A percentile compares a stretch with the other conserved stretches of the same genome.
These are phyloP conservation scores for Malthinus seriepunctatus DNA, from an alignment of 2,888 invertebrate genomes.

Conservation along the genomic window DNA sequence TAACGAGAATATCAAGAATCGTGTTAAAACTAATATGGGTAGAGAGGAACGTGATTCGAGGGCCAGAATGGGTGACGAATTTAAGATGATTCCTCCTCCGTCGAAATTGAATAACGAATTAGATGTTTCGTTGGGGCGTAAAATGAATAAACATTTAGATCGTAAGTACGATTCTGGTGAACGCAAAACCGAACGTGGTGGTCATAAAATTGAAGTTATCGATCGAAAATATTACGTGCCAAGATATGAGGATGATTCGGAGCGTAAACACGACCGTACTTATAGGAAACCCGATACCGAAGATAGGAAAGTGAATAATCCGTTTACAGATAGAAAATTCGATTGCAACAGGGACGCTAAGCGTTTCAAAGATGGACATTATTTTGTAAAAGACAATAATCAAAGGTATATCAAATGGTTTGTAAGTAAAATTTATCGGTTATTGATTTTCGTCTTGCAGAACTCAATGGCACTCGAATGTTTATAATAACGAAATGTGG, in stretches of 20 bases:
- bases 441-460: conserved; percentile 11
- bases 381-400: not conserved
- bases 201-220: conserved; percentile 16
- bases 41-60: too few relatives aligned
- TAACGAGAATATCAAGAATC: not conserved
- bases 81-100: conserved; percentile 11
- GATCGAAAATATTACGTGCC: conserved; percentile 15
- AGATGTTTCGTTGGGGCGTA: not conserved
- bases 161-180: conserved; percentile 8
- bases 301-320: conserved; percentile 1
- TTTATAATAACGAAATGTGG: conserved; percentile 16
- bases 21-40: too few relatives aligned
- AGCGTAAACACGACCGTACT: conserved; percentile 7
- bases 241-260: conserved; percentile 1
- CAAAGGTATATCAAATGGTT: conserved; percentile 3
- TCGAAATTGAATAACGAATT: conserved; percentile 12
- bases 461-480: conserved; percentile 4
- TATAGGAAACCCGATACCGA: conserved; percentile 12
- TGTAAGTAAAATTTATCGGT: not conserved
- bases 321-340: conserved; percentile 12
- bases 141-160: not conserved
- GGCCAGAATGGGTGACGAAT: conserved; percentile 1
- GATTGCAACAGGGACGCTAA: conserved; percentile 13
- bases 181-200: conserved; percentile 7
- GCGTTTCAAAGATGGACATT: conserved; percentile 4